A percentile compares a stretch with the other conserved stretches of the same genome.
Evolutionary conservation across 2,797 vertebrate species (phyloP).

Genomic region (Arnoldichthys spilopterus): DNA sequence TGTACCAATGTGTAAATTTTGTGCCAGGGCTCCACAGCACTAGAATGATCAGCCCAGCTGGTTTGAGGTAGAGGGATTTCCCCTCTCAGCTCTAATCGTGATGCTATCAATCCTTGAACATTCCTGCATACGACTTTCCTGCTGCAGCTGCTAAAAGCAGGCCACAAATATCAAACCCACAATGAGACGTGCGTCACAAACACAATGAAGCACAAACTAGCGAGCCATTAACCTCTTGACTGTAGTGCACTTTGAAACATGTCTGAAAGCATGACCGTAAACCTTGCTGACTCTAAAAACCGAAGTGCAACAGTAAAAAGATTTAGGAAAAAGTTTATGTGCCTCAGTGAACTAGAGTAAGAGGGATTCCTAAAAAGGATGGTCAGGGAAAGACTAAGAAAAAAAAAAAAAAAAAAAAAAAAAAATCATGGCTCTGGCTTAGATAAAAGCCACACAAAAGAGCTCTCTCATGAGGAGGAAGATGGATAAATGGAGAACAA

Average conservation of each 20-base stretch:
- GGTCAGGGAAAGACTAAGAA: neutral
- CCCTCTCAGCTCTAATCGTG: neutral
- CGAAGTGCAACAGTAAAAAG: neutral
- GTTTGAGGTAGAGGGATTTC: slow-evolving; percentile 14
- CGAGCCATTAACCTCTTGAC: neutral
- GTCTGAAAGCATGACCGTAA: neutral
- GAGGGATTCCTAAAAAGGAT: slow-evolving; percentile 24
- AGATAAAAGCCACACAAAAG: slow-evolving; percentile 13
- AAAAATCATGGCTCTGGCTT: neutral
- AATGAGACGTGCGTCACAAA: neutral
- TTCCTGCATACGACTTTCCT: slow-evolving; percentile 14
- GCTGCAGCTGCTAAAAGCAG: neutral
- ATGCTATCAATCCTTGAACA: slow-evolving; percentile 16
- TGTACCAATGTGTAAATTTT: neutral
- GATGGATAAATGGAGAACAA: slow-evolving; percentile 18
- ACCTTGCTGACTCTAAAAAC: neutral
- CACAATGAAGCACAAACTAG: neutral
- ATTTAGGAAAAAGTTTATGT: neutral
- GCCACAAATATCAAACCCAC: neutral
- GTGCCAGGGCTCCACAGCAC: neutral
- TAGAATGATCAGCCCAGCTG: slow-evolving; percentile 8
- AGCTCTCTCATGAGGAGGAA: neutral
- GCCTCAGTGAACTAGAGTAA: neutral
- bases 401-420: no score
- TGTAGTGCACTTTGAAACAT: neutral